Percentiles rank a stretch among this genome's conserved stretches.
phyloP scores from a whole-genome alignment of 2,888 invertebrate genomes.

The Apotomis turbidana region DNA sequence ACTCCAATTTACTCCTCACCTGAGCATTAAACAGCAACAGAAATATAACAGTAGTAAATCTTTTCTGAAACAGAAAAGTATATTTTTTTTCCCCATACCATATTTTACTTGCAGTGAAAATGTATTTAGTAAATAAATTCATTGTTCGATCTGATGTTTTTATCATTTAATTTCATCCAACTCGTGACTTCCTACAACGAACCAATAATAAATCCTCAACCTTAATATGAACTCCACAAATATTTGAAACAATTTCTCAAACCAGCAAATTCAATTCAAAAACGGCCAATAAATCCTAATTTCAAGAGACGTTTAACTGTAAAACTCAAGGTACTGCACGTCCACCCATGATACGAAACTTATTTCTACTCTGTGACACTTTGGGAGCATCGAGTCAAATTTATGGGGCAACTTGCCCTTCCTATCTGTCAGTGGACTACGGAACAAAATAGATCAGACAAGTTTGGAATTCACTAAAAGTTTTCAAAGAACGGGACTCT shows the following conservation, averaged over 20 bases:
- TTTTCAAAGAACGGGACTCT: slow-evolving; percentile 38
- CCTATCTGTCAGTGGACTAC: slow-evolving; percentile 38
- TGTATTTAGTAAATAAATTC: no score
- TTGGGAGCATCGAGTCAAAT: slow-evolving; percentile 36
- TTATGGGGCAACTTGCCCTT: slow-evolving; percentile 38
- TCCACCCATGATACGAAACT: slow-evolving; percentile 37
- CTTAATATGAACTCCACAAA: not conserved
- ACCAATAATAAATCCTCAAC: not conserved
- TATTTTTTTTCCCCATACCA: no score
- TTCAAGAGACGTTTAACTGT: slow-evolving; percentile 18
- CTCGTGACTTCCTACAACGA: not conserved
- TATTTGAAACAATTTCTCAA: not conserved
- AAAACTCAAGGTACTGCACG: slow-evolving; percentile 24
- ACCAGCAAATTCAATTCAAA: slow-evolving; percentile 4
- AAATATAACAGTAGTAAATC: no score
- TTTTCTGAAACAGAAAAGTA: no score
- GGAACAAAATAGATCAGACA: slow-evolving; percentile 39
- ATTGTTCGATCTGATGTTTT: no score
- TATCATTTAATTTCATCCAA: not conserved
- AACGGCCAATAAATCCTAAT: slow-evolving; percentile 24
- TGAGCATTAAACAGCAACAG: no score
- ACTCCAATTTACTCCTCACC: no score
- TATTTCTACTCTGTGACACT: slow-evolving; percentile 37
- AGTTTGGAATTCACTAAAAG: slow-evolving; percentile 40
- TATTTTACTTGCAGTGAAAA: no score